Conservation (phyloP, 2,888 invertebrate genomes). For the Yponomeuta cagnagella region DNA sequence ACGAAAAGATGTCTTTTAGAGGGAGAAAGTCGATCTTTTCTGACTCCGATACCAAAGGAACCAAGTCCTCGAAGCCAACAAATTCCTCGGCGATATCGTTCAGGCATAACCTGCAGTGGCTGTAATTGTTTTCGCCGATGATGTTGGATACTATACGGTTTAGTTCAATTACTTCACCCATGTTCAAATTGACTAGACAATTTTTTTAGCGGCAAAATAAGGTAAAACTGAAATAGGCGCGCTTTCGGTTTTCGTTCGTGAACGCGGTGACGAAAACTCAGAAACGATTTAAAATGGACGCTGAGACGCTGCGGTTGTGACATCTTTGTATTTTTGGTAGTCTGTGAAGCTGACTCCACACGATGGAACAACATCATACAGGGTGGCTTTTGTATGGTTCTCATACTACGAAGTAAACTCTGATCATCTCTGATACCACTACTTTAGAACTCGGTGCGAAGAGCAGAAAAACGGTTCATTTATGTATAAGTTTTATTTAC, state of each 20-base stretch:
- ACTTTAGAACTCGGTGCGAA: too few species aligned
- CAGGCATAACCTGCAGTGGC: slow-evolving; percentile 65
- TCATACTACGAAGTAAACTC: too few species aligned
- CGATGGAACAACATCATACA: too few species aligned
- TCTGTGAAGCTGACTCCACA: too few species aligned
- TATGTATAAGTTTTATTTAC: too few species aligned
- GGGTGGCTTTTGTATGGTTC: too few species aligned
- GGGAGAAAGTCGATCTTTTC: slow-evolving; percentile 27
- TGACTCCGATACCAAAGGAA: slow-evolving; percentile 35
- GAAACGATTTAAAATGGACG: neutral
- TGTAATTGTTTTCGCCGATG: slow-evolving; percentile 44
- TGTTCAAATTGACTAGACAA: neutral
- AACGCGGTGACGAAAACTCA: slow-evolving; percentile 1
- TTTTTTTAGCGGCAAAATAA: neutral
- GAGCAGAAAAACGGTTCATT: too few species aligned
- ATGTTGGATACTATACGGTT: slow-evolving; percentile 48
- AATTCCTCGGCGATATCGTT: slow-evolving; percentile 40
- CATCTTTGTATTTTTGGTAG: neutral
- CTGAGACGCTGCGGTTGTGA: too few species aligned
- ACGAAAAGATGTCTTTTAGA: slow-evolving; percentile 35
- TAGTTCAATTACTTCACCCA: slow-evolving; percentile 29
- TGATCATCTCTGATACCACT: too few species aligned
- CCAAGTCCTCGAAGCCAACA: slow-evolving; percentile 47
- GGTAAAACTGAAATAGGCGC: neutral
- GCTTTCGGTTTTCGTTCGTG: slow-evolving; percentile 8